phyloP scores from a whole-genome alignment of 2,113 vertebrate genomes.

The Lagopus muta region DNA sequence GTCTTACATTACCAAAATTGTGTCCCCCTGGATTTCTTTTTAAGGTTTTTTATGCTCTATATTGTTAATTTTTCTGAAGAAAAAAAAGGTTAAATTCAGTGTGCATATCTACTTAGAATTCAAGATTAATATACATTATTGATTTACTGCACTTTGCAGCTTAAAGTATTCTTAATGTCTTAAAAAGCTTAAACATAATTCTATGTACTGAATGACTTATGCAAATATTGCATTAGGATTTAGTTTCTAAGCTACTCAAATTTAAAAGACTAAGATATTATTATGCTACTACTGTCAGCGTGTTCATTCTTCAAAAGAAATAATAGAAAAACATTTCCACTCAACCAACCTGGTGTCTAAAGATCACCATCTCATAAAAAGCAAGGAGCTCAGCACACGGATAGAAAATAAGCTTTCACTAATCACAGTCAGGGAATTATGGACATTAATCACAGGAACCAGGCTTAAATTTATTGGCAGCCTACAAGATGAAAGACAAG shows the following conservation, averaged over 20 bases:
- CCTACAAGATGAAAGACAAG: background rate
- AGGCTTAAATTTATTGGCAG: background rate
- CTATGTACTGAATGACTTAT: background rate
- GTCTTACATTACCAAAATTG: background rate
- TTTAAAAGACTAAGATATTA: background rate
- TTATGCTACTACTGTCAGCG: background rate
- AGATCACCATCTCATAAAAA: background rate
- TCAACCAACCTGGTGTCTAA: background rate
- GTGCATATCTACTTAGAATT: background rate
- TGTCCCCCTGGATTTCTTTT: background rate
- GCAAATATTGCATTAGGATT: conserved; percentile 15
- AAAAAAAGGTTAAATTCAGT: background rate
- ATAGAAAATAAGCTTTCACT: background rate
- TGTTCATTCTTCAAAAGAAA: background rate
- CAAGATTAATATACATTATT: background rate
- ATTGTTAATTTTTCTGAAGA: background rate
- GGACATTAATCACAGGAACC: background rate
- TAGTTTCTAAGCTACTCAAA: background rate
- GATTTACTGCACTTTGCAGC: background rate
- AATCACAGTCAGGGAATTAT: background rate
- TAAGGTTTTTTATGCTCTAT: background rate
- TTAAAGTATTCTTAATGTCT: background rate
- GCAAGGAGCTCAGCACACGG: background rate
- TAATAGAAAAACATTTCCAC: background rate
- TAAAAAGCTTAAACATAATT: background rate